Base-by-base conservation (phyloP, 2,888 invertebrate species). In the Drosophila antonietae region DNA sequence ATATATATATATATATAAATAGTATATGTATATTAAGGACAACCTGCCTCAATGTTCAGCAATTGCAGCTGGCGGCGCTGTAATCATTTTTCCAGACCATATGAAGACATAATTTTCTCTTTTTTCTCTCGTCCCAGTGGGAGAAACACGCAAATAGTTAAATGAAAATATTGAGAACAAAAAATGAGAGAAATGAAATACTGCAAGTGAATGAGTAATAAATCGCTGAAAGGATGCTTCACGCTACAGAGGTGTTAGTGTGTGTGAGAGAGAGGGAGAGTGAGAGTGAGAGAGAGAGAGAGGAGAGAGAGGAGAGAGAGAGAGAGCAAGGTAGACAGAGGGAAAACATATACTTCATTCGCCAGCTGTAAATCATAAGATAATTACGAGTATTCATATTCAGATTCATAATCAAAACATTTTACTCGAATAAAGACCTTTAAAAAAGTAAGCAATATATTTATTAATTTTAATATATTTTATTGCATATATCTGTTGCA, bases 291-390 rank as follows among this genome's bases (percentile, higher is more conserved):
- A 2, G 7, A 4, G 8, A 35, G 28, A 28, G 28, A 2, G 7
- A 4, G 8, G n/a, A n/a, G n/a, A n/a, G n/a, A n/a, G n/a, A n/a
- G 3, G 20, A 15, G 8, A 14, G 35, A 20, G 2, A 2, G 7
- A 4, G 8, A 35, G 28, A 28, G 28, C 28, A 28, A 28, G 4
- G 6, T 5, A 15, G 15, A 14, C 2, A 7, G 20, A 15, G 18
- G 31, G 1, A 6, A 2, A 1, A 20, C 15, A 28, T 31, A 49
- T 33, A 20, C 51, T 51, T 51, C 33, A 51, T 51, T 51, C 33
- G 12, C 10, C 33, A 51, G 33, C 1, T 51, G 81, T 90, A 90
- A 90, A 90, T 91, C 90, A 90, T 81, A 75, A 81, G 90, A 90
- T 90, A 90, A 90, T 88, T 90, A 89, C 80, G 71, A 15, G 46